Evolutionary conservation across 64 coral and sea anemone genomes (phyloP).

Genomic region (Exaiptasia diaphana): DNA sequence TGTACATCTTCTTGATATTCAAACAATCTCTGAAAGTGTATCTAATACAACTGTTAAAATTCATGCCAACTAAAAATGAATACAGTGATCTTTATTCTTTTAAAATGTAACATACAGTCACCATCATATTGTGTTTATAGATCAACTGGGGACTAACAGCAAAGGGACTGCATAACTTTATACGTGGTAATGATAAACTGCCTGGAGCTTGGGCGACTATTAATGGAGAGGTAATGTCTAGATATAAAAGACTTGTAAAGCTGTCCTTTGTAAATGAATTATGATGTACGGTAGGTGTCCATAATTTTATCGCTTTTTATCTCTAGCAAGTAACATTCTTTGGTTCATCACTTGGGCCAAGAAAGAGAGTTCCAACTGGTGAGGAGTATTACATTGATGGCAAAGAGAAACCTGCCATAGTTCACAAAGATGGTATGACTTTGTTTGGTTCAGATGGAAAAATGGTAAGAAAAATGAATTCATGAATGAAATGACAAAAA

Average conservation of each 20-base stretch:
- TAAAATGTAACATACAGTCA: too few relatives aligned
- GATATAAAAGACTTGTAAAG: neutral
- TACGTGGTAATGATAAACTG: slow-evolving; percentile 97
- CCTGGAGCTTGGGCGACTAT: slow-evolving; percentile 94
- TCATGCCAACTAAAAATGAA: too few relatives aligned
- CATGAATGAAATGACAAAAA: too few relatives aligned
- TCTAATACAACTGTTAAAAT: too few relatives aligned
- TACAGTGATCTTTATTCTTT: too few relatives aligned
- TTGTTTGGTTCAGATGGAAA: slow-evolving; percentile 85
- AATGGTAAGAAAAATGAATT: slow-evolving; percentile 50
- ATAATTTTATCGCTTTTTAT: neutral
- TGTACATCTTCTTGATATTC: neutral
- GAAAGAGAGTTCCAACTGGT: slow-evolving; percentile 62
- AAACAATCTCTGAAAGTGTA: neutral
- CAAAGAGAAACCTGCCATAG: slow-evolving; percentile 75
- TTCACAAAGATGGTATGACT: slow-evolving; percentile 95
- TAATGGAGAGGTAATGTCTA: slow-evolving; percentile 73
- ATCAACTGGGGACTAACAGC: slow-evolving; percentile 80
- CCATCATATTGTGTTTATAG: slow-evolving; percentile 48
- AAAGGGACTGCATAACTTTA: slow-evolving; percentile 79
- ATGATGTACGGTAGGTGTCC: neutral
- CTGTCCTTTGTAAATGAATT: neutral
- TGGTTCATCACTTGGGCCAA: slow-evolving; percentile 72
- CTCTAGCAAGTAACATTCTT: slow-evolving; percentile 86
- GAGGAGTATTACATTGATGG: slow-evolving; percentile 61